These are phyloP conservation scores for Acrocephalus scirpaceus DNA, from an alignment of 2,797 vertebrate genomes.

Conservation along the genomic window DNA sequence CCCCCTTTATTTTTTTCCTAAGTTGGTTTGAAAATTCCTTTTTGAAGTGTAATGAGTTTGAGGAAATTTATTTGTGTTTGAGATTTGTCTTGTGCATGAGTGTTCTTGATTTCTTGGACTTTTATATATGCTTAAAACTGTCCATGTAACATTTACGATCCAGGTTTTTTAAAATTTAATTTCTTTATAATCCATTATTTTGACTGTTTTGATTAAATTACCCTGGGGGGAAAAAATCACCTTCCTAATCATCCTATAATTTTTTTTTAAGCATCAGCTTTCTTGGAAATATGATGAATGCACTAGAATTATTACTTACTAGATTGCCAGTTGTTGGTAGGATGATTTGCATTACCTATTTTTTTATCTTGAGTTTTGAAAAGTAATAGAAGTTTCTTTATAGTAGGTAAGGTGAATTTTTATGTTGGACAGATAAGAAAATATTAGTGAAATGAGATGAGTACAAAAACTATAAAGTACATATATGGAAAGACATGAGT, in stretches of 20 bases:
- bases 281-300: not conserved
- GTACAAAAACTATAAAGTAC: not conserved
- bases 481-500: not conserved
- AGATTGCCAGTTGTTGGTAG: not conserved
- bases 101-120: not conserved
- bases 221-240: not conserved
- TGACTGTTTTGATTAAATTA: not conserved
- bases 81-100: rapidly evolving
- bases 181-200: not conserved
- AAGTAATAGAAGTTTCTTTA: not conserved
- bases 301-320: not conserved
- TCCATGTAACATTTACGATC: not conserved
- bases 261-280: not conserved
- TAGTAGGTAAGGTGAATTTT: not conserved
- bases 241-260: not conserved
- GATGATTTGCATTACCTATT: not conserved
- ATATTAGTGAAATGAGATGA: not conserved
- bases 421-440: not conserved
- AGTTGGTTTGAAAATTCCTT: not conserved
- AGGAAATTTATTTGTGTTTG: not conserved
- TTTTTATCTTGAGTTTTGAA: not conserved
- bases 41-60: not conserved
- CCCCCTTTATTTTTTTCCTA: rapidly evolving
- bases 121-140: not conserved
- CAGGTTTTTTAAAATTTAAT: not conserved